Conservation (phyloP, 2,113 vertebrate genomes). For the Tragelaphus imberbis region DNA sequence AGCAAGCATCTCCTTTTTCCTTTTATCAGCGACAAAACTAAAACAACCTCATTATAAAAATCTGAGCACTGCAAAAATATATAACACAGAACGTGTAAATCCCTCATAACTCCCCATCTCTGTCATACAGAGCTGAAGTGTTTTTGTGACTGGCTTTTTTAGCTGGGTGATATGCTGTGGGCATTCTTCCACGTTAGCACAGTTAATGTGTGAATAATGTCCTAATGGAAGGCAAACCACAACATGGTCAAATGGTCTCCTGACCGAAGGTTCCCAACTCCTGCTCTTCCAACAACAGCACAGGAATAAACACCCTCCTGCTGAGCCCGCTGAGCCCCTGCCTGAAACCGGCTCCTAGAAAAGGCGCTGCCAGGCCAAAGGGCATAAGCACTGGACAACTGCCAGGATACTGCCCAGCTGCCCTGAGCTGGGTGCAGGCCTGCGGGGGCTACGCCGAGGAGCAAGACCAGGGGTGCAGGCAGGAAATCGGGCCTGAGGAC, state of each 20-base stretch:
- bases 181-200: not conserved
- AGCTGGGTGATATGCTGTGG: not conserved
- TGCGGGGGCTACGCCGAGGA: rapidly evolving
- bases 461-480: not conserved
- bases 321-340: not conserved
- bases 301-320: rapidly evolving
- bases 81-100: not conserved
- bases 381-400: not conserved
- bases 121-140: not conserved
- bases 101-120: not conserved
- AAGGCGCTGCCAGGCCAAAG: not conserved
- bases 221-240: not conserved
- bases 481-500: rapidly evolving
- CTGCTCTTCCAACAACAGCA: not conserved
- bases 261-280: not conserved
- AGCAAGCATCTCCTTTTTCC: not conserved
- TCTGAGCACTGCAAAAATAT: not conserved
- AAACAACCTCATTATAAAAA: not conserved
- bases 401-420: not conserved
- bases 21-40: not conserved
- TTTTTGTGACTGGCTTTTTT: not conserved
- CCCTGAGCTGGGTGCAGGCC: not conserved
- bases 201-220: rapidly evolving
- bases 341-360: not conserved
- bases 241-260: not conserved